Base-by-base conservation (phyloP, 2,113 vertebrate species). In the Collichthys lucidus region DNA sequence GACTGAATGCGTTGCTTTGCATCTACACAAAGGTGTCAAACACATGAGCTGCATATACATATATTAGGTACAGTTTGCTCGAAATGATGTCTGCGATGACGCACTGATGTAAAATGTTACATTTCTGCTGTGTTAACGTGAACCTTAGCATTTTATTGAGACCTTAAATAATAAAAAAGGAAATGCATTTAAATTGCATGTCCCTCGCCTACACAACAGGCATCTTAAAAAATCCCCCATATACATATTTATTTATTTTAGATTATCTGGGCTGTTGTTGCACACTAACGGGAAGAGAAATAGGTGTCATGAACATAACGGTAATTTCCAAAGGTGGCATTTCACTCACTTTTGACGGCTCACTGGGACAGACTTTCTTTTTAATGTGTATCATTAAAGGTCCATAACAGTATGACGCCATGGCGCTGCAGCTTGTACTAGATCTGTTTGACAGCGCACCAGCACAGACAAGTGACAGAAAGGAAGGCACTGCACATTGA, bases 401-500 rank as follows among this genome's bases (percentile, higher is more conserved):
- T 81, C 88, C 66, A 71, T 29, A 42, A 76, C 79, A 69, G 40
- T 31, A 4, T 44, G 62, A 79, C 70, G 85, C 65, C 62, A 47
- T 53, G 20, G 11, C 42, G 46, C 71, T 35, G 29, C 35, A 40
- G 35, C 47, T 52, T 66, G 22, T 24, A n/a, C 29, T 52, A 71
- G 26, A 63, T 24, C 19, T 47, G 42, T 55, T 49, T 46, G 5
- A 74, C 61, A 77, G 86, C 20, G 20, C 87, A 82, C 67, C 68
- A 93, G 92, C 91, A 81, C 93, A 81, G 70, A 91, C 93, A 76
- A 90, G 91, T 87, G 92, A 47, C 70, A 67, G 52, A 76, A 74
- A 70, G 6, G 42, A 49, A 49, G 65, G 44, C 74, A 89, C 66
- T 91, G 74, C 89, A 89, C 44, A 26, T 5, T 3, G 61, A 22